Evolutionary conservation across 2,797 vertebrate genomes (phyloP), one percentile per base, ranked within the genome.

Genomic region (Labroides dimidiatus): DNA sequence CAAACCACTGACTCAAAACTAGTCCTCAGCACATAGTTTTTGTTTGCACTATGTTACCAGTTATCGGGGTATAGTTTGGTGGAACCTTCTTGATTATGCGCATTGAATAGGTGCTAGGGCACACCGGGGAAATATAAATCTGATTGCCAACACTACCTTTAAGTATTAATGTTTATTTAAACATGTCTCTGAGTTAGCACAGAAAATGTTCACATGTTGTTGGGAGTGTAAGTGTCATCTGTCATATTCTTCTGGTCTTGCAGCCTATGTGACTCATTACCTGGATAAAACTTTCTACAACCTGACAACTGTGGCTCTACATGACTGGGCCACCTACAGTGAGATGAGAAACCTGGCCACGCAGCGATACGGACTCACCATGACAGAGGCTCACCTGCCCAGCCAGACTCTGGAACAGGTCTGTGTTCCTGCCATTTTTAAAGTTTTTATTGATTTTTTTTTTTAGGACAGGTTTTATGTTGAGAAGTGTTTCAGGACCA

Each of bases 321-420:
- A 99, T 11, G 98, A 99, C 87, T 99, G 97, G 98, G 98, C 98
- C 84, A 99, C 98, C 15, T 99, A 99, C 84, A 99, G 98, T n/a
- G 98, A 99, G 92, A 99, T 99, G 98, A 96, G 98, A 58, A 99
- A 98, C 87, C 91, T 99, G 6, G 98, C 98, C 24, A 97, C 95
- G 0, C 97, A 99, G 58, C 97, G 96, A 66, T 99, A 99, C 6
- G 96, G 97, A 19, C 93, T 99, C 21, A 92, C 88, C 0, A 99
- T 99, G 98, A 98, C 97, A 0, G 98, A 99, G 89, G 96, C 98
- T 1, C 96, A 99, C 83, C 96, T 99, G 67, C 98, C 98, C 42
- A 99, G 98, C 87, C 98, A 99, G 91, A 99, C 98, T 11, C 92
- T 99, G 86, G 98, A 99, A 80, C 98, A 99, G 97, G 98, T 99